Base-by-base conservation (phyloP, 2,888 invertebrate species). In the Cheilosia grossa region DNA sequence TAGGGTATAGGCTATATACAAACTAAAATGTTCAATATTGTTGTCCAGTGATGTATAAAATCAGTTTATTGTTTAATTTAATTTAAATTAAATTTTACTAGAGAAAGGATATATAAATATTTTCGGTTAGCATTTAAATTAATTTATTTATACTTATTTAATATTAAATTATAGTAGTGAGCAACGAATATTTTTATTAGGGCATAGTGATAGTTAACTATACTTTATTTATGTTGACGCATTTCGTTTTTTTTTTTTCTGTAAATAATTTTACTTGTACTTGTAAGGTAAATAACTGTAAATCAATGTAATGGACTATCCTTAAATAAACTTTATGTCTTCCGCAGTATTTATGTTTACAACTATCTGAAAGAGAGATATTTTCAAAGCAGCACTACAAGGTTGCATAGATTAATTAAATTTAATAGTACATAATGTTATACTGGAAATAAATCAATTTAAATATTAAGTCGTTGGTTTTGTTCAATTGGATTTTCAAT, bases 11-110 rank as follows among this genome's bases (percentile, higher is more conserved):
- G 27, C 42, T 61, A 49, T 61, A 69, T 17, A 51, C 44, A 56
- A 19, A 19, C 37, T 49, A 2, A 47, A 61, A 47, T 61, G 47
- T 63, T 54, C 19, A 72, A 79, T 24, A 44, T 73, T 63, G 73
- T 74, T 83, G 73, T 72, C 81, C 85, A 85, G 81, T 85, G 85
- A 85, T 85, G 85, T 85, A 85, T 77, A 85, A 75, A 80, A 67
- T n/a, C 42, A 33, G 79, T 63, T 58, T 30, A 53, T 58, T 53
- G 42, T 51, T 61, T 82, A 75, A 42, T 75, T 56, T 58, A 64
- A 64, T 51, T 40, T 53, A 70, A 59, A 27, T 85, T 72, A 77
- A 72, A 75, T 77, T 77, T 66, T 80, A 58, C 58, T 63, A 70
- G 67, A 73, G 51, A 51, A 37, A 54, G 9, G 10, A 51, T 59